These are phyloP conservation scores for Megaceryle alcyon DNA, from an alignment of 2,797 vertebrate genomes.

Conservation along the genomic window DNA sequence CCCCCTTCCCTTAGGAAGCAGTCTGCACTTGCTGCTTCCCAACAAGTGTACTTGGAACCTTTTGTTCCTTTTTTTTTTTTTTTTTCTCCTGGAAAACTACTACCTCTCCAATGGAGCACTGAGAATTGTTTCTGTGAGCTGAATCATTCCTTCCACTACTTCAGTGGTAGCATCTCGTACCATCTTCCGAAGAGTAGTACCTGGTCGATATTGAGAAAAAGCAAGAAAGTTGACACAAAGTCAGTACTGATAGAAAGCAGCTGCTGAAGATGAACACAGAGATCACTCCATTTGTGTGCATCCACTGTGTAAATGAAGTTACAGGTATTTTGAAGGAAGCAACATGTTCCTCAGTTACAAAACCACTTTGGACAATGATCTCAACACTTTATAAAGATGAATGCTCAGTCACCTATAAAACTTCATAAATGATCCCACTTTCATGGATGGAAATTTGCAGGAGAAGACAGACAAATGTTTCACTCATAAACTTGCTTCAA, in stretches of 20 bases:
- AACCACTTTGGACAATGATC: not conserved
- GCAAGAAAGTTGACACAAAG: not conserved
- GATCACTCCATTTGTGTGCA: not conserved
- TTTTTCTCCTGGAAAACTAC: too few species aligned
- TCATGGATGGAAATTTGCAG: not conserved
- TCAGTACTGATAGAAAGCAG: not conserved
- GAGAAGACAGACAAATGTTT: not conserved
- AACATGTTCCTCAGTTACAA: not conserved
- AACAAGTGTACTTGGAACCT: not conserved
- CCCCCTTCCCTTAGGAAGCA: not conserved
- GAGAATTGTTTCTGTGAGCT: conserved; percentile 86
- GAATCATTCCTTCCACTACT: conserved; percentile 86
- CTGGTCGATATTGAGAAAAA: conserved; percentile 68
- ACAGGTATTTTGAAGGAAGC: not conserved
- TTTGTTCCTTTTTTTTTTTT: too few species aligned
- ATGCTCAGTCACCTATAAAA: not conserved
- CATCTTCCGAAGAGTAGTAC: conserved; percentile 83
- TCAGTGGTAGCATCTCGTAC: conserved; percentile 85
- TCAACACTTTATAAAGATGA: not conserved
- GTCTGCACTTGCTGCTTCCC: not conserved
- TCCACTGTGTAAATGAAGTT: not conserved
- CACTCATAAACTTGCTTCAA: not conserved
- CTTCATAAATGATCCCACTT: not conserved
- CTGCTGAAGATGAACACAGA: not conserved
- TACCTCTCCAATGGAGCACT: conserved; percentile 82